Base-by-base conservation (phyloP, 2,888 invertebrate species). In the Eupithecia centaureata region DNA sequence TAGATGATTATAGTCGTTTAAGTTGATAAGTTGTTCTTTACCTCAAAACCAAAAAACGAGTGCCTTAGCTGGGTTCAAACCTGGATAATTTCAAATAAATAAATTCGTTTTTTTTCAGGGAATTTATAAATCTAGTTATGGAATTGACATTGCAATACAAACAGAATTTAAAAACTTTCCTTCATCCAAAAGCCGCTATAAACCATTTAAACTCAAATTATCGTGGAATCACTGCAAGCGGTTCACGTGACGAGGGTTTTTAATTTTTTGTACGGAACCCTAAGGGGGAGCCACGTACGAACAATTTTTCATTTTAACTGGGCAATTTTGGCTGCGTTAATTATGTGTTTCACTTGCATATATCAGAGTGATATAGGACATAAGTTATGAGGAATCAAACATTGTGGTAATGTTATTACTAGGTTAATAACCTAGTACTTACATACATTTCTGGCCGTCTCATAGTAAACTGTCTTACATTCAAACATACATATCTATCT, bases 221-320 rank as follows among this genome's bases (percentile, higher is more conserved):
- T 63, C 42, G 59, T 66, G 64, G 74, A 77, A 78, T 78, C 77
- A 73, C 66, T 66, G 74, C 68, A 67, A 66, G 61, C 70, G 70
- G 63, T 13, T 72, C 61, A 72, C 64, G 72, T 73, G 70, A 72
- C 68, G 67, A 66, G 74, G 74, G 70, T 69, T 71, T 70, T 63
- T 64, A 69, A 58, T 68, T 69, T 73, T 67, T 65, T 68, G 63
- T 61, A 35, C 56, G 61, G 67, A 70, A 69, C 72, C 65, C 72
- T 65, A 51, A 51, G 56, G 59, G 61, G 67, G 33, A 63, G 12
- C 47, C 22, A 57, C 63, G 51, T 70, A 71, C 78, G 72, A 52
- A 75, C 77, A 76, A 80, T 82, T 81, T 81, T 79, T 82, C 80
- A 81, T 81, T 79, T 78, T 75, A 79, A 78, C 75, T 71, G 72